These are phyloP conservation scores for Apantesis nais DNA, from an alignment of 2,888 invertebrate genomes.

Conservation along the genomic window DNA sequence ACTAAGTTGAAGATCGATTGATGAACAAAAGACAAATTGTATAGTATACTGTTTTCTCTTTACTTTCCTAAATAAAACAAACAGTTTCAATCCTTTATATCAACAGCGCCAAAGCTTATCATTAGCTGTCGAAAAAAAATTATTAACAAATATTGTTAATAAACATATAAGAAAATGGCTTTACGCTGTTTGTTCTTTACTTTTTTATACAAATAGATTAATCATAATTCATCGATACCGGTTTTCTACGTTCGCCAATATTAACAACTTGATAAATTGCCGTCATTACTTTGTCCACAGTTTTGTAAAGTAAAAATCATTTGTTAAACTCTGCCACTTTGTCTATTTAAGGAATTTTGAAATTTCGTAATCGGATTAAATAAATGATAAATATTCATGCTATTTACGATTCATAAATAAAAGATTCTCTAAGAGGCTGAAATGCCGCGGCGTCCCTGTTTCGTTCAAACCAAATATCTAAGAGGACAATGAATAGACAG, in stretches of 20 bases:
- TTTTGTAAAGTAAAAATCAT: conserved; percentile 12
- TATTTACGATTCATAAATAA: conserved; percentile 38
- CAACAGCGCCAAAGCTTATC: no score
- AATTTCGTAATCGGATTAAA: conserved; percentile 13
- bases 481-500: conserved; percentile 69
- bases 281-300: conserved; percentile 22
- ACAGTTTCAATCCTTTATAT: no score
- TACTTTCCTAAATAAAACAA: no score
- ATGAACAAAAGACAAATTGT: no score
- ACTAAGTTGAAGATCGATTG: no score
- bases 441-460: conserved; percentile 27
- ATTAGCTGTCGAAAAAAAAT: no score
- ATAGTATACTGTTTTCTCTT: no score
- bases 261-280: conserved; percentile 37
- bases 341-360: conserved; percentile 9
- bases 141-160: no score
- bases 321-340: conserved; percentile 5
- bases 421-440: conserved; percentile 41
- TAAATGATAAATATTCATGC: conserved; percentile 21
- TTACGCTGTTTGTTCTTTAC: no score
- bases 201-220: conserved; percentile 25
- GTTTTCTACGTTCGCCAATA: conserved; percentile 30
- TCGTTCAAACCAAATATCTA: conserved; percentile 54
- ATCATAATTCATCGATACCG: conserved; percentile 34
- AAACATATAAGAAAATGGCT: no score